phyloP scores from a whole-genome alignment of 2,113 vertebrate genomes.

The Cyanoramphus novaezelandiae region DNA sequence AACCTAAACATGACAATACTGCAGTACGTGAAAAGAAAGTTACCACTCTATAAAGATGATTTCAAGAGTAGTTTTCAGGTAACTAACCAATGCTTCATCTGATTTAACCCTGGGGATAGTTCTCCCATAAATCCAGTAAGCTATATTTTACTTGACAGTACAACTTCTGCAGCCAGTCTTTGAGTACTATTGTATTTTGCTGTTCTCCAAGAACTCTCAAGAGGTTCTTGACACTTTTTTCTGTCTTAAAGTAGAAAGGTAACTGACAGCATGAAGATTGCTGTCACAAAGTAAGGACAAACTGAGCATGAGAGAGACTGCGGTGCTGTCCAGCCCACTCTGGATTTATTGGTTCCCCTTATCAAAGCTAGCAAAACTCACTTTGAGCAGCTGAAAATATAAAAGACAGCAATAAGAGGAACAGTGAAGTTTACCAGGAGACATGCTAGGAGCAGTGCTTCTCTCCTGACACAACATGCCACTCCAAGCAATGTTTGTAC shows the following conservation, averaged over 20 bases:
- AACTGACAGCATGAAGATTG: not conserved
- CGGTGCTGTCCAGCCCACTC: not conserved
- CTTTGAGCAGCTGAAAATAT: not conserved
- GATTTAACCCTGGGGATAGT: not conserved
- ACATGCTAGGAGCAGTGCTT: not conserved
- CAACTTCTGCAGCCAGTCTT: not conserved
- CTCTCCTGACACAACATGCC: not conserved
- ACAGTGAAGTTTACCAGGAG: not conserved
- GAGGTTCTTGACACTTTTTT: not conserved
- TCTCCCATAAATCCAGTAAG: not conserved
- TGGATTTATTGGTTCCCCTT: not conserved
- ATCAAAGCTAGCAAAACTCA: not conserved
- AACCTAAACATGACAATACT: not conserved
- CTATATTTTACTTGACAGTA: not conserved
- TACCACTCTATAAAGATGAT: not conserved
- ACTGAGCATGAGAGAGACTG: not conserved
- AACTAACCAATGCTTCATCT: not conserved
- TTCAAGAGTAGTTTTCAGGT: not conserved
- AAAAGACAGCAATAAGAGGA: not conserved
- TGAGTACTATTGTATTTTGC: rapidly evolving
- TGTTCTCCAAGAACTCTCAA: not conserved
- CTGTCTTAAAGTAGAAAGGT: not conserved
- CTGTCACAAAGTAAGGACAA: not conserved
- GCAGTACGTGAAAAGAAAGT: slow-evolving; percentile 11
- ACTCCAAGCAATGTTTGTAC: not conserved